Base-by-base conservation (phyloP, 1,140 invertebrate genomes). In the Drosophila cardini region DNA sequence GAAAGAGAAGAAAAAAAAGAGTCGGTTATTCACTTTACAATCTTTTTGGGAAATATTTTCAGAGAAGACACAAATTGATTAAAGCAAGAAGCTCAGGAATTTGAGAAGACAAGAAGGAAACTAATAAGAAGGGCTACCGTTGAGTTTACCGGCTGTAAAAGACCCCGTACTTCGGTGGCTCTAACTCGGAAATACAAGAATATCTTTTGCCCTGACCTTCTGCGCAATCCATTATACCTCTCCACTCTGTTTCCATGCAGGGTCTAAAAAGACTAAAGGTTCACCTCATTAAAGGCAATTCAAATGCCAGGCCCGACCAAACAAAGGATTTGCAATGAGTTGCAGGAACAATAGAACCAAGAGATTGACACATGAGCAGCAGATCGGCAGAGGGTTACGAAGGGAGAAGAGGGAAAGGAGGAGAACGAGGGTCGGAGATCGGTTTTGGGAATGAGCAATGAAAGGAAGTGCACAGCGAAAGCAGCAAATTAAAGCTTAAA, bases 381-480 rank as follows among this genome's bases (percentile, higher is more conserved):
- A 43, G 16, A 48, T 38, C 58, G 13, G 30, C 13, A 2, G 32
- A 32, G 18, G n/a, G 2, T 3, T 26, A 5, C 21, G 21, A 16
- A 9, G 11, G 7, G 9, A n/a, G 30, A 1, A 6, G 3, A 13
- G 40, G 8, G 18, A 6, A 8, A 4, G 38, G 18, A 16, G 40
- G 36, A 13, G 11, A 40, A 18, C 36, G 68, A n/a, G n/a, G n/a
- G 40, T 36, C 13, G 15, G 38, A 21, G 13, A 36, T 26, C 3
- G 48, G 40, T 13, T 42, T 45, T 57, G 8, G 56, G 52, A 56
- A 38, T 63, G 30, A 42, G 64, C 63, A 71, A 63, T 76, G 67
- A 84, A 87, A 83, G 84, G 84, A 87, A 89, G 83, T 87, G 83
- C 76, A 83, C 76, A 89, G 79, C 65, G 84, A 89, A 87, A 87